These are phyloP conservation scores for Labeo catla DNA, from an alignment of 2,113 vertebrate species.

Conservation along the genomic window DNA sequence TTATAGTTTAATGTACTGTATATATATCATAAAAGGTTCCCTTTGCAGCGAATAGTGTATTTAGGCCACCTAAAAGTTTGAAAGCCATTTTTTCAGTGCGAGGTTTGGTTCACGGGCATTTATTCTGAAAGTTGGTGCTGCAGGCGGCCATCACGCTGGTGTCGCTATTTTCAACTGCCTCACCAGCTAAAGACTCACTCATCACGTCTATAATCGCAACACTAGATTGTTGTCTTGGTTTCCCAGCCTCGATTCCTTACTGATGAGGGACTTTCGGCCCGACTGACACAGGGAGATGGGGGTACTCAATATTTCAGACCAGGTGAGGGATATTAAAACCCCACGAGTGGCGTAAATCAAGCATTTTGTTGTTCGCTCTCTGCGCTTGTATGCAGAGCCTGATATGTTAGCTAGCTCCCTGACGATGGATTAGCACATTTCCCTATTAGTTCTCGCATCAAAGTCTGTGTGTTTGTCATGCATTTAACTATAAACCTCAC, in stretches of 20 bases:
- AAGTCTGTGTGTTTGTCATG: not conserved
- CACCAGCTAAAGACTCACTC: conserved; percentile 34
- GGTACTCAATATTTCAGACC: conserved; percentile 89
- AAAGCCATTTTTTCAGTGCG: not conserved
- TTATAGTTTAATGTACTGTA: too few species aligned
- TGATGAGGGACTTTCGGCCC: conserved; percentile 82
- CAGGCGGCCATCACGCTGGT: conserved; percentile 34
- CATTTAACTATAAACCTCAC: not conserved
- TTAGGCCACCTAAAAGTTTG: too few species aligned
- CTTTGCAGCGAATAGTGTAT: too few species aligned
- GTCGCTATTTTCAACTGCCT: conserved; percentile 48
- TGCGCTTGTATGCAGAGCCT: conserved; percentile 9
- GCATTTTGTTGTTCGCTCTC: not conserved
- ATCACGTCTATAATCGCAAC: conserved; percentile 19
- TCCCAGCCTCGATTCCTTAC: conserved; percentile 57
- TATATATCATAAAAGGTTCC: too few species aligned
- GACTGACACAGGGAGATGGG: conserved; percentile 86
- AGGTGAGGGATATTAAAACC: conserved; percentile 73
- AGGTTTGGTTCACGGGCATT: not conserved
- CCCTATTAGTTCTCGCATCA: not conserved
- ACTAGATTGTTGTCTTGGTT: conserved; percentile 36
- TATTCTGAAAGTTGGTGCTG: conserved; percentile 32
- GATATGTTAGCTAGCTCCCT: conserved; percentile 11
- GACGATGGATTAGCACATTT: conserved; percentile 6
- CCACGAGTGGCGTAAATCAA: not conserved